Evolutionary conservation across 2,888 invertebrate genomes (phyloP).

Genomic region (Hirtodrosophila cameraria): DNA sequence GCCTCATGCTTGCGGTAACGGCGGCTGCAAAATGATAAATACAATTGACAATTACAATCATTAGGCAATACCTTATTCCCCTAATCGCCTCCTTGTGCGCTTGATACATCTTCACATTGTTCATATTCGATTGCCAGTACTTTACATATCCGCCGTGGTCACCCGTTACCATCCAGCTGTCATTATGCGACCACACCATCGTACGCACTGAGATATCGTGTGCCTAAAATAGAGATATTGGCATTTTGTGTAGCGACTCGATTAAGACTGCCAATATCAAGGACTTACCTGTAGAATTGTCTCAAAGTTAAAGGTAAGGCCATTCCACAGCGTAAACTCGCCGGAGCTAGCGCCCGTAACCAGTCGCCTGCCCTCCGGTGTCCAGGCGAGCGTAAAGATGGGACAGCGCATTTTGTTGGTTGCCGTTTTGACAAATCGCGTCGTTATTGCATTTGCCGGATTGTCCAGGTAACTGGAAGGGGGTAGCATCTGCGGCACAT

Average conservation of each 20-base stretch:
- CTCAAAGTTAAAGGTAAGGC: slow-evolving; percentile 99
- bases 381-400: slow-evolving; percentile 99
- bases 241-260: background rate
- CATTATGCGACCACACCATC: slow-evolving; percentile 99
- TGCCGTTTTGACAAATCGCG: slow-evolving; percentile 98
- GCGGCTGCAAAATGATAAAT: slow-evolving; percentile 65
- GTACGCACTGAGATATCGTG: slow-evolving; percentile 99
- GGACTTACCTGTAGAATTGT: slow-evolving; percentile 96
- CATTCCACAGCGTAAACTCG: slow-evolving; percentile 99
- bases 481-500: slow-evolving; percentile 96
- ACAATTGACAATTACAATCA: slow-evolving; percentile 74
- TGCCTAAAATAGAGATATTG: slow-evolving; percentile 87
- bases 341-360: slow-evolving; percentile 99
- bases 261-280: background rate
- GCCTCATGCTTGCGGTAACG: slow-evolving; percentile 45
- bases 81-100: slow-evolving; percentile 99
- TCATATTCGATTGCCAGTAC: slow-evolving; percentile 99
- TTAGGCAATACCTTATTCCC: slow-evolving; percentile 94
- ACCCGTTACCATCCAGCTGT: slow-evolving; percentile 99
- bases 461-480: slow-evolving; percentile 97
- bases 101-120: slow-evolving; percentile 99
- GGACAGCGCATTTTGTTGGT: slow-evolving; percentile 99
- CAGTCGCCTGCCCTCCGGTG: slow-evolving; percentile 98
- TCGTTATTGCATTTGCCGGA: slow-evolving; percentile 97
- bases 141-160: slow-evolving; percentile 99